These are phyloP conservation scores for Mola mola DNA, from an alignment of 2,113 vertebrate genomes.

Conservation along the genomic window DNA sequence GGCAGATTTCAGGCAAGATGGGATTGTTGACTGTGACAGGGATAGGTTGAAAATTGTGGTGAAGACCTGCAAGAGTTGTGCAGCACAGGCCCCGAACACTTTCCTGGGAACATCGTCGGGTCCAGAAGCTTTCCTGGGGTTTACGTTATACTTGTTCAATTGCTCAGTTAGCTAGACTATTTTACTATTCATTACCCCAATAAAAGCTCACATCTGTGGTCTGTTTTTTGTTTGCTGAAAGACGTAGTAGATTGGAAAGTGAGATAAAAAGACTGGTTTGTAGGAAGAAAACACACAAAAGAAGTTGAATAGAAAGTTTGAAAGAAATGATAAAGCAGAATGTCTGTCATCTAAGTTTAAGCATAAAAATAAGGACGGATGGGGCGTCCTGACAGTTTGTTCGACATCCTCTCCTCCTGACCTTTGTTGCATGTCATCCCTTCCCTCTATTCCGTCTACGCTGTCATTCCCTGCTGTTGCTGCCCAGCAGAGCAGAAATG, in stretches of 20 bases:
- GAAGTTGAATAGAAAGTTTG: slow-evolving; percentile 26
- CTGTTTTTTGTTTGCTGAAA: slow-evolving; percentile 5
- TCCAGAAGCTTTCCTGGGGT: too few relatives aligned
- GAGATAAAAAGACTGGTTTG: neutral
- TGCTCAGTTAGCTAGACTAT: too few relatives aligned
- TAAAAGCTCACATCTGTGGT: too few relatives aligned
- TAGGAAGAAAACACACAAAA: slow-evolving; percentile 24
- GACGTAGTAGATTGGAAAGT: slow-evolving; percentile 25
- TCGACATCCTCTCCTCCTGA: slow-evolving; percentile 51
- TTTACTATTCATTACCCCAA: too few relatives aligned
- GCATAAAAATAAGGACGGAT: slow-evolving; percentile 36
- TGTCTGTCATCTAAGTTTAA: slow-evolving; percentile 13
- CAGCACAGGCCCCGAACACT: too few relatives aligned
- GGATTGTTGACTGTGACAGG: too few relatives aligned
- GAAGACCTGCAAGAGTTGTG: too few relatives aligned
- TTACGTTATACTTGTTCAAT: too few relatives aligned
- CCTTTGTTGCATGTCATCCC: slow-evolving; percentile 73
- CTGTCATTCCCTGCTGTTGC: slow-evolving; percentile 59
- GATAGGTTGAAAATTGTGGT: too few relatives aligned
- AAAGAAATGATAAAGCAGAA: slow-evolving; percentile 20
- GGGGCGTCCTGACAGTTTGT: slow-evolving; percentile 43
- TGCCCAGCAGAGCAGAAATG: slow-evolving; percentile 68
- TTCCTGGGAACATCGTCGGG: too few relatives aligned
- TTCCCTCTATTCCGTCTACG: slow-evolving; percentile 44
- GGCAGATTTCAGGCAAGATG: too few relatives aligned